Base-by-base conservation (phyloP, 2,888 invertebrate species). In the Gasteruption jaculator region DNA sequence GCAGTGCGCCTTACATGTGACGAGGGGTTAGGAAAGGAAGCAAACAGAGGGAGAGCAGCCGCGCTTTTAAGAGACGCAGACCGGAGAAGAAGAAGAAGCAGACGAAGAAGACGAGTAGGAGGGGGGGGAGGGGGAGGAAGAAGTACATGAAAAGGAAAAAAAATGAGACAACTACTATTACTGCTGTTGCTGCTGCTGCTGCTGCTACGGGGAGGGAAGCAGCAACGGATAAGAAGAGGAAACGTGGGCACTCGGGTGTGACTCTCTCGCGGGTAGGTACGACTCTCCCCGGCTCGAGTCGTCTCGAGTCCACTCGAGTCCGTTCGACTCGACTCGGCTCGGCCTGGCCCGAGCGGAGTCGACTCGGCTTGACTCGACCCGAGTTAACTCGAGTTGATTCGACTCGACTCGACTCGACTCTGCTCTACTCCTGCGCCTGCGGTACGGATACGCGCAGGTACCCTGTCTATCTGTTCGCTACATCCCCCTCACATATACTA, bases 211-310 rank as follows among this genome's bases (percentile, higher is more conserved):
- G 45, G 46, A 47, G 46, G 39, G 39, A 48, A 35, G 37, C 38
- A 44, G 50, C 54, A 56, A 56, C 59, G 66, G 61, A 66, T 65
- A 59, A 68, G n/a, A n/a, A n/a, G 65, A 69, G 69, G 69, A 70
- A 68, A 63, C 67, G 67, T 63, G 65, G 60, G 69, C 69, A 63
- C 68, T 70, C 63, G 56, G 65, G 66, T 65, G 69, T 69, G 66
- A 68, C 69, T 63, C 66, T 63, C 64, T 63, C 63, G 68, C 62
- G 65, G 65, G 65, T 59, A 60, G 58, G 59, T 56, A 50, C 48
- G 57, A 48, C 53, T 61, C 54, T 60, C 59, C 60, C 49, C 49
- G 48, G 50, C 48, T 45, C 42, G 32, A n/a, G n/a, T n/a, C n/a
- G n/a, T n/a, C n/a, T n/a, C n/a, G n/a, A n/a, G n/a, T n/a, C n/a